Conservation (phyloP, 2,888 invertebrate species). For the Loripinus fragilis region DNA sequence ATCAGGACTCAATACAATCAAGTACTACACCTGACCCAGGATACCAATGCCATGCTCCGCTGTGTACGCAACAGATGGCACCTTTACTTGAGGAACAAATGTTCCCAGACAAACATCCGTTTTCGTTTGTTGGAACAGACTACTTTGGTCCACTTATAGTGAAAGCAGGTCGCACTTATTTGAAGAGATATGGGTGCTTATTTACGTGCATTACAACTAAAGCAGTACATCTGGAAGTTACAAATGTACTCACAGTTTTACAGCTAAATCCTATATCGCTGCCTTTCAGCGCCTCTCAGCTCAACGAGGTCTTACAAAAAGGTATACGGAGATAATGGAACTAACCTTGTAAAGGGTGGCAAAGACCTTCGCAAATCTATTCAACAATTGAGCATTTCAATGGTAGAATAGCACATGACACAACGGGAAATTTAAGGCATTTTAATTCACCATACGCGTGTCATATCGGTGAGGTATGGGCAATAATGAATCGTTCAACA, state of each 20-base stretch:
- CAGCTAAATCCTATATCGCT: constrained; percentile 22
- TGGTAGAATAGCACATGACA: constrained; percentile 20
- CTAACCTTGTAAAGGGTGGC: constrained; percentile 46
- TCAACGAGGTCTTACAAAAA: constrained; percentile 29
- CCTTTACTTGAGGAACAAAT: constrained; percentile 38
- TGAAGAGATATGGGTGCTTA: constrained; percentile 50
- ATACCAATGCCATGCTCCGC: neutral
- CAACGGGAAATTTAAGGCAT: constrained; percentile 29
- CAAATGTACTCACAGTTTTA: constrained; percentile 11
- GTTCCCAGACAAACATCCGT: constrained; percentile 41
- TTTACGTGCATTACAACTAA: constrained; percentile 48
- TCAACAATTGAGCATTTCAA: constrained; percentile 27
- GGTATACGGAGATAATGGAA: constrained; percentile 43
- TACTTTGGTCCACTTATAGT: constrained; percentile 51
- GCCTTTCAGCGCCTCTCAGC: neutral
- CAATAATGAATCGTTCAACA: constrained; percentile 34
- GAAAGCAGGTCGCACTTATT: constrained; percentile 25
- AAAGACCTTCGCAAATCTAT: constrained; percentile 32
- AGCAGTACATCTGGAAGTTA: constrained; percentile 39
- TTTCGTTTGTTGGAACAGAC: constrained; percentile 49
- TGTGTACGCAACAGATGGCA: constrained; percentile 35
- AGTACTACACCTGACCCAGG: no score
- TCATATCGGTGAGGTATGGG: constrained; percentile 35
- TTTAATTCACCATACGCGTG: constrained; percentile 43
- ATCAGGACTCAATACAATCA: no score